Evolutionary conservation across 2,113 vertebrate species (phyloP).

Genomic region (Ochotona princeps): DNA sequence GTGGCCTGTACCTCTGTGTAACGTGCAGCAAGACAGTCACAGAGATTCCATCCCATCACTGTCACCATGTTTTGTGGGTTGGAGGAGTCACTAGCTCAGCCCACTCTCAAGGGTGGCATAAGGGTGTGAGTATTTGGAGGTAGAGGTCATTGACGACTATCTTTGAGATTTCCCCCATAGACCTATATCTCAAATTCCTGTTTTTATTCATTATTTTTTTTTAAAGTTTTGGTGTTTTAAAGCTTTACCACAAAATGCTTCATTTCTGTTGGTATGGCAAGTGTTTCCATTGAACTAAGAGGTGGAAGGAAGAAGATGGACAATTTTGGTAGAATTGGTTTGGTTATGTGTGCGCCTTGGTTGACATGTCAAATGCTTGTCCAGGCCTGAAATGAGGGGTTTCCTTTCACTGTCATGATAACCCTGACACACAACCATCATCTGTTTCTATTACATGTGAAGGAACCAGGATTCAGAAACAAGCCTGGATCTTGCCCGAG

Average conservation of each 20-base stretch:
- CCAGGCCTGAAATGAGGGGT: neutral
- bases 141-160: neutral
- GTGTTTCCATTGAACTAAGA: slow-evolving; percentile 20
- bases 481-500: neutral
- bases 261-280: neutral
- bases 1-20: neutral
- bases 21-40: neutral
- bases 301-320: neutral
- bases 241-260: neutral
- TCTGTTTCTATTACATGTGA: neutral
- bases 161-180: neutral
- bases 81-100: neutral
- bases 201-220: too few relatives aligned
- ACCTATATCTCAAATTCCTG: neutral
- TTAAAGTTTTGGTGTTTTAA: neutral
- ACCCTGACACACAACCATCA: neutral
- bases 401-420: neutral
- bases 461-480: neutral
- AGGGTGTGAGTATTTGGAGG: neutral
- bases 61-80: neutral
- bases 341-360: neutral
- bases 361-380: neutral
- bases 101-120: neutral
- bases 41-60: neutral
- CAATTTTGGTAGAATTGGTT: slow-evolving; percentile 20